Base-by-base conservation (phyloP, 2,113 vertebrate genomes). In the Menidia beryllina region DNA sequence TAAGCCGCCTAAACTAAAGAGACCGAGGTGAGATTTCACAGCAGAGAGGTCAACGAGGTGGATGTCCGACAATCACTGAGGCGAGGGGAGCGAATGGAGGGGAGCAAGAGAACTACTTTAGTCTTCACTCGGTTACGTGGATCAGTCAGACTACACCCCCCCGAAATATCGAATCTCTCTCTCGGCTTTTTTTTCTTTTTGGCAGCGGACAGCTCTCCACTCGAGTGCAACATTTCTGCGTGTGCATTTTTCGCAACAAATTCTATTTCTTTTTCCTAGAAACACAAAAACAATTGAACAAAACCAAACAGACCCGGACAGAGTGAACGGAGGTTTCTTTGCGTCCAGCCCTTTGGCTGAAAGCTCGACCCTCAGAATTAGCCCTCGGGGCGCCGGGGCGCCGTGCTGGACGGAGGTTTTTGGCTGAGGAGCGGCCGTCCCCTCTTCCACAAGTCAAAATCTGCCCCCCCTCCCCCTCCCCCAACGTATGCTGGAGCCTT, bases 161-260 rank as follows among this genome's bases (percentile, higher is more conserved):
- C 15, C 41, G 38, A 68, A 58, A 75, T 52, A 61, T 72, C 45
- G 26, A 66, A 67, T 74, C 56, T 81, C 30, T 51, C 27, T 49
- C 61, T 19, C 63, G n/a, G n/a, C n/a, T n/a, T n/a, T 65, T 54
- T 11, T 10, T 8, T 6, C 30, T 34, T 34, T 34, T 10, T 34
- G 2, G 10, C 30, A 50, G 34, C 26, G 27, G 72, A 82, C 81
- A 80, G 77, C 58, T 50, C 61, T 77, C 84, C 85, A 59, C 72
- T 71, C 83, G 81, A 89, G 90, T 91, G 90, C 87, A 91, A 90
- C 72, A 36, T 60, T 72, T 79, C 61, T 61, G 79, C 77, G 64
- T 87, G 81, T 86, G 84, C 86, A 85, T 89, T 84, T n/a, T 75
- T 73, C 70, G 84, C 84, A 78, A 89, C 58, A 76, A 81, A 72